A percentile compares a stretch with the other conserved stretches of the same genome.
Evolutionary conservation across 1,140 invertebrate genomes (phyloP).

Genomic region (Cecropterus lyciades): DNA sequence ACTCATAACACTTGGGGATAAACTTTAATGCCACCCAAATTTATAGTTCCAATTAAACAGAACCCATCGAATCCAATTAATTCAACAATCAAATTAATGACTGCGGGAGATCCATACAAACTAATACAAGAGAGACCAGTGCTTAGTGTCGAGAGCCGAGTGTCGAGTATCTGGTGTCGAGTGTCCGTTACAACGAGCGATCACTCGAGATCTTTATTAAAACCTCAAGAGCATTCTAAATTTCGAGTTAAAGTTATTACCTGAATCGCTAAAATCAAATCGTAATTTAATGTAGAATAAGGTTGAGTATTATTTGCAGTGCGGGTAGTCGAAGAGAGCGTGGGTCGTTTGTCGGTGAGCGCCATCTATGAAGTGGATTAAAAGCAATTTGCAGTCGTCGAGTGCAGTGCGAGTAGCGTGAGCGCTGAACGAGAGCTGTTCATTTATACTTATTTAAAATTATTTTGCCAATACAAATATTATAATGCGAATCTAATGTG

Average conservation of each 20-base stretch:
- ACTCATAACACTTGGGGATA: background rate
- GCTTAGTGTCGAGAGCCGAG: slow-evolving; percentile 26
- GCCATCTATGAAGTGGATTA: slow-evolving; percentile 72
- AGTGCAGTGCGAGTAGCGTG: slow-evolving; percentile 55
- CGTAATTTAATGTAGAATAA: slow-evolving; percentile 30
- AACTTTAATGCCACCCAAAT: background rate
- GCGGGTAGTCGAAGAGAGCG: slow-evolving; percentile 27
- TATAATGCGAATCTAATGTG: background rate
- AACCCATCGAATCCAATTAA: slow-evolving; percentile 23
- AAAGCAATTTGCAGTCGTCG: slow-evolving; percentile 69
- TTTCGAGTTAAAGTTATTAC: slow-evolving; percentile 35
- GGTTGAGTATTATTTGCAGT: slow-evolving; percentile 21
- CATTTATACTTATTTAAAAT: slow-evolving; percentile 8
- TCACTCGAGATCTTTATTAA: slow-evolving; percentile 55
- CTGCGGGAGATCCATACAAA: slow-evolving; percentile 24
- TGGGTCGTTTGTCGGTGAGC: slow-evolving; percentile 55
- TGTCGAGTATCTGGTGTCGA: slow-evolving; percentile 34
- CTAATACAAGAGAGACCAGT: slow-evolving; percentile 20
- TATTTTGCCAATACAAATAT: background rate
- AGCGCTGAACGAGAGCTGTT: slow-evolving; percentile 3
- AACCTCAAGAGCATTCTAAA: slow-evolving; percentile 57
- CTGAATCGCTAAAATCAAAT: slow-evolving; percentile 23
- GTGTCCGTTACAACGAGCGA: slow-evolving; percentile 48
- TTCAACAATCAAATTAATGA: slow-evolving; percentile 26
- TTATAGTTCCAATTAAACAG: slow-evolving; percentile 4